phyloP scores from a whole-genome alignment of 2,888 invertebrate genomes.

The Phytoseiulus persimilis region DNA sequence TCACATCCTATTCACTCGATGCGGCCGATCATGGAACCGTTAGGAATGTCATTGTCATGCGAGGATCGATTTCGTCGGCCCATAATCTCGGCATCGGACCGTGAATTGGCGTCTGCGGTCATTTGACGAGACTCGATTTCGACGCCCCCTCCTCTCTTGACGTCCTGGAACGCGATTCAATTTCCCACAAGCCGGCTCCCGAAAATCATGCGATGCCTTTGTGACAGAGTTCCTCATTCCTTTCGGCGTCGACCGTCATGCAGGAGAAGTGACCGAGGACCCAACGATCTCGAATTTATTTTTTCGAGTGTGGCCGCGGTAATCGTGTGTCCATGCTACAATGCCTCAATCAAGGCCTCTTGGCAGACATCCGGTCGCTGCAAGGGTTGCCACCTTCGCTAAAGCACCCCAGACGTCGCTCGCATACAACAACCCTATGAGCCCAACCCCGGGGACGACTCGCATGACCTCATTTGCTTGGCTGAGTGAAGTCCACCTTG shows the following conservation, averaged over 20 bases:
- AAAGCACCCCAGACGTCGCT: not conserved
- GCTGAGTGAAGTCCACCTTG: not conserved
- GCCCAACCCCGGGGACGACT: not conserved
- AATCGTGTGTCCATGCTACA: not conserved
- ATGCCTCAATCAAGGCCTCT: slow-evolving; percentile 5
- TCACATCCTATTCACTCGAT: not conserved
- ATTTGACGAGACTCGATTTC: too few relatives aligned
- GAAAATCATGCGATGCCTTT: too few relatives aligned
- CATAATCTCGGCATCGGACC: not conserved
- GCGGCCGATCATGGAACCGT: not conserved
- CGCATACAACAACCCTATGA: not conserved
- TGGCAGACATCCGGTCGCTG: slow-evolving; percentile 5
- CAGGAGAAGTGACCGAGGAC: not conserved
- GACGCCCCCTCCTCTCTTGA: too few relatives aligned
- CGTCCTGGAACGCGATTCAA: too few relatives aligned
- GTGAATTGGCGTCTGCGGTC: too few relatives aligned
- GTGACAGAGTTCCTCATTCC: too few relatives aligned
- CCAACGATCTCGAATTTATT: not conserved
- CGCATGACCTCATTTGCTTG: slow-evolving; percentile 5
- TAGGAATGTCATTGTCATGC: not conserved
- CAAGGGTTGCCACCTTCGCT: not conserved
- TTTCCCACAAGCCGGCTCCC: too few relatives aligned
- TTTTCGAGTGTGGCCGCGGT: not conserved
- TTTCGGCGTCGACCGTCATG: too few relatives aligned
- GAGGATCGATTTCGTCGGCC: not conserved